Base-by-base conservation (phyloP, 2,888 invertebrate species). In the Cancer borealis region DNA sequence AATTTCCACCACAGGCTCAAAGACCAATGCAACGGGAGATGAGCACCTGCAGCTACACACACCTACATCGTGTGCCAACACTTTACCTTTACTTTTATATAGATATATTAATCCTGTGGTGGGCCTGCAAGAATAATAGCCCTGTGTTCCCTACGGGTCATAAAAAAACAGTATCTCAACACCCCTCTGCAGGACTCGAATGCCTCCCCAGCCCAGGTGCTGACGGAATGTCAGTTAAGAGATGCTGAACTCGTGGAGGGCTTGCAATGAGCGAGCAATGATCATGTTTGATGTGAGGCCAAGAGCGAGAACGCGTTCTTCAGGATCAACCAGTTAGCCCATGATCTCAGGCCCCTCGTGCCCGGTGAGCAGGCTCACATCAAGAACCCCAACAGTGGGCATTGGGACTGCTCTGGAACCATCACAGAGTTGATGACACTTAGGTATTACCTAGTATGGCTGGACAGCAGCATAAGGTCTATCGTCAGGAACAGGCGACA, bases 101-200 rank as follows among this genome's bases (percentile, higher is more conserved):
- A 1, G 1, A 39, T 39, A 2, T 39, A 39, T 39, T 39, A 39
- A 39, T 2, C 39, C 39, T 39, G 39, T 39, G 39, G n/a, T n/a
- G n/a, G n/a, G n/a, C n/a, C n/a, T n/a, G n/a, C n/a, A n/a, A n/a
- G n/a, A n/a, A n/a, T n/a, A n/a, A n/a, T n/a, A n/a, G n/a, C n/a
- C n/a, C n/a, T n/a, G n/a, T n/a, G n/a, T n/a, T n/a, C n/a, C n/a
- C n/a, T n/a, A n/a, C n/a, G n/a, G n/a, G n/a, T n/a, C n/a, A n/a
- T n/a, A n/a, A n/a, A n/a, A n/a, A n/a, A n/a, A n/a, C n/a, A 92
- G 26, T 73, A 92, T 21, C 84, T 46, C 4, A 84, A 73, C 66
- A 91, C 30, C 21, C 89, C 89, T 17, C 14, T 45, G 39, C 3
- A n/a, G 21, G 84, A 79, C 21, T 5, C 21, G 14, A 6, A 84